Percentiles rank a stretch among this genome's conserved stretches.
Conservation (phyloP, 2,113 vertebrate species). For the Tragelaphus buxtoni region DNA sequence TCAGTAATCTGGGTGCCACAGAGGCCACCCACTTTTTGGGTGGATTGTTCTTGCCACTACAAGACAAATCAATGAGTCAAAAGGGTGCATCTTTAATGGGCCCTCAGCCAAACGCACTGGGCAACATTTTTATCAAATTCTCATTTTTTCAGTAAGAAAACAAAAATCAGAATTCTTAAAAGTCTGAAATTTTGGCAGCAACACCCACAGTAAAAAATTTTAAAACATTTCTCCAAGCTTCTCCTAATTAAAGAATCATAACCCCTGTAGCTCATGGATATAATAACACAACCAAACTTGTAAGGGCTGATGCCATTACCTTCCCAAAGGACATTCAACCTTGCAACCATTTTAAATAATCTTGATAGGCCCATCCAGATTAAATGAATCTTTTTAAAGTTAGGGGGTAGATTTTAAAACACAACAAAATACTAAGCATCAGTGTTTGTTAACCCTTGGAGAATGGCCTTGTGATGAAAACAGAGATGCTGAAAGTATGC, state of each 20-base stretch:
- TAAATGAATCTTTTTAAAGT: constrained; percentile 66
- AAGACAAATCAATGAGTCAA: neutral
- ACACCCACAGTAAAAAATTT: neutral
- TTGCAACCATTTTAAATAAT: constrained; percentile 62
- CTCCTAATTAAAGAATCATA: constrained; percentile 27
- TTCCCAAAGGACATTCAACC: constrained; percentile 31
- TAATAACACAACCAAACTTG: constrained; percentile 11
- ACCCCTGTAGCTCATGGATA: constrained; percentile 4
- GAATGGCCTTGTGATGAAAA: neutral
- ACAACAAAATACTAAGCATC: neutral
- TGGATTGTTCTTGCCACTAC: neutral
- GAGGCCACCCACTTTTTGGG: neutral
- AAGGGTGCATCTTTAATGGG: neutral
- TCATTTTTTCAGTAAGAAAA: constrained; percentile 13
- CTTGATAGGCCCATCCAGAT: constrained; percentile 29
- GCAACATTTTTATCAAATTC: neutral
- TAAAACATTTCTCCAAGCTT: neutral
- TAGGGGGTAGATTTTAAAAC: neutral
- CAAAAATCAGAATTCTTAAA: constrained; percentile 18
- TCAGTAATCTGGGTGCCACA: neutral
- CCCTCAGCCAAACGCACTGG: neutral
- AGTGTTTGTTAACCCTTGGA: constrained; percentile 35
- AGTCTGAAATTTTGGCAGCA: neutral
- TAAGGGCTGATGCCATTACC: neutral
- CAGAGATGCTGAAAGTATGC: neutral